Evolutionary conservation across 2,113 vertebrate genomes (phyloP).

Genomic region (Channa argus): DNA sequence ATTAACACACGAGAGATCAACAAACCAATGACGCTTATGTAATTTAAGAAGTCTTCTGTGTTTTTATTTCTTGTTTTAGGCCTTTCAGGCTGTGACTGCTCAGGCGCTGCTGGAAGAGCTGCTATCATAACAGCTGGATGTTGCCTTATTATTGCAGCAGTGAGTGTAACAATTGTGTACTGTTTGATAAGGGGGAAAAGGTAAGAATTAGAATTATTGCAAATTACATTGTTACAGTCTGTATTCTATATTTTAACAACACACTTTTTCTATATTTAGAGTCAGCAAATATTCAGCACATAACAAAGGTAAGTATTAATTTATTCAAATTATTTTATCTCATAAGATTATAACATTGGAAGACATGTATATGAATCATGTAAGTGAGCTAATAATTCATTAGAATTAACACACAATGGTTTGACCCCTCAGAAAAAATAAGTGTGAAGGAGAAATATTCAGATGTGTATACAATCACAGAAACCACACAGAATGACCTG

Average conservation of each 20-base stretch:
- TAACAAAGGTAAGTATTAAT: constrained; percentile 30
- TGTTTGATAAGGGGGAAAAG: constrained; percentile 9
- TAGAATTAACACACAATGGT: background rate
- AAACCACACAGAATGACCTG: background rate
- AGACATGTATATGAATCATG: too few relatives aligned
- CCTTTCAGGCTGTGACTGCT: constrained; percentile 11
- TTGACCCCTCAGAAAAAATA: constrained; percentile 3
- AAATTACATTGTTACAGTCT: too few relatives aligned
- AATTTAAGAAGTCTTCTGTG: too few relatives aligned
- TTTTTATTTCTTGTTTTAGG: constrained; percentile 3
- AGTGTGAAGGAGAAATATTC: background rate
- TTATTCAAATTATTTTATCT: background rate
- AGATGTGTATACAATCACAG: constrained; percentile 25
- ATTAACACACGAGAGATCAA: too few relatives aligned
- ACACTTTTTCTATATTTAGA: background rate
- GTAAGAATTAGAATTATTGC: constrained; percentile 4
- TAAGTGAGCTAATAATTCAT: too few relatives aligned
- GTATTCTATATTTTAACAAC: background rate
- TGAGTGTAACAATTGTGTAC: background rate
- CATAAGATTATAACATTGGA: too few relatives aligned
- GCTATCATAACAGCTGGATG: constrained; percentile 3
- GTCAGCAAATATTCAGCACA: constrained; percentile 20
- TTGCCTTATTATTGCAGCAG: constrained; percentile 1
- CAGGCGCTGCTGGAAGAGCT: background rate
- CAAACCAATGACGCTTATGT: too few relatives aligned